Base-by-base conservation (phyloP, 2,797 vertebrate genomes). In the Hemitrygon akajei region DNA sequence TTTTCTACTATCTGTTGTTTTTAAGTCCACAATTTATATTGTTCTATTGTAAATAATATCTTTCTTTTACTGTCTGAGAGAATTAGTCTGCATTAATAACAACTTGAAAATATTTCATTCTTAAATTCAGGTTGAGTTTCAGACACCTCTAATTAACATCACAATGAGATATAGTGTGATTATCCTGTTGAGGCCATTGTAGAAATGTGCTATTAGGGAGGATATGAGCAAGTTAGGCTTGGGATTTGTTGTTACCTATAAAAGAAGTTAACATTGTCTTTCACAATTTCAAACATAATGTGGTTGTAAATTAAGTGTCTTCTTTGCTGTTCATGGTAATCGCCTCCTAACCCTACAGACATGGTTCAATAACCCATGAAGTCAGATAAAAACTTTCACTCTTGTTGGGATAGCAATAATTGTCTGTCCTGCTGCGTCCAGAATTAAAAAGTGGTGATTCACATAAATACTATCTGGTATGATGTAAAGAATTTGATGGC, bases 31-130 rank as follows among this genome's bases (percentile, higher is more conserved):
- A 40, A 93, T 56, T 40, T 56, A 76, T 20, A 76, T 93, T 93
- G 47, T 93, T 75, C 25, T 27, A 16, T 56, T 93, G 69, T 89
- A 89, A 89, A 89, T 89, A 89, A 89, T 89, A 7, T 18, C 63
- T 89, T 89, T 66, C 60, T 89, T 69, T 89, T 69, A 69, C 60
- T 89, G 63, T 69, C 22, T 93, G 71, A 76, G 25, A 58, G 71
- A n/a, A 47, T 93, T 76, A 47, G 10, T 76, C 73, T 47, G 25
- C 22, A 92, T 73, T 75, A 34, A n/a, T 76, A 25, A 93, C 71
- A 93, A 75, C 71, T 12, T 76, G 56, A n/a, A 93, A 76, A 58
- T 73, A 58, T 27, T 56, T 93, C 69, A 75, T 73, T 30, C 86
- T 66, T 56, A 47, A 56, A 56, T 92, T 40, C 27, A 75, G 22